Base-by-base conservation (phyloP, 53 echinoderm and acorn worm species). In the Hippasteria phrygiana region DNA sequence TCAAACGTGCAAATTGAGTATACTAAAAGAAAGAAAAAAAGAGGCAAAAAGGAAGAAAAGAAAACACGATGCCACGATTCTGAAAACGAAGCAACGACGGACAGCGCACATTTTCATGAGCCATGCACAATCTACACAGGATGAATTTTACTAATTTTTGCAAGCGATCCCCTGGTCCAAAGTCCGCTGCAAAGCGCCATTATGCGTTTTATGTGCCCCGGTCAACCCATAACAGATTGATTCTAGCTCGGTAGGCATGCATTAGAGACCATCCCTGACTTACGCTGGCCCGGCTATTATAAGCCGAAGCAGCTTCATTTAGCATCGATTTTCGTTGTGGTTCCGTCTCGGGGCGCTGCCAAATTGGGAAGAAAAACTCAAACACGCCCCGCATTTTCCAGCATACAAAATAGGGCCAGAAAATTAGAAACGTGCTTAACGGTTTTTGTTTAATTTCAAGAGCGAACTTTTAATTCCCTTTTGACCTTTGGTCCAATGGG, bases 111-210 rank as follows among this genome's bases (percentile, higher is more conserved):
- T 8, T 24, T 1, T 59, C n/a, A 62, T 8, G 16, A 34, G 3
- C 31, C 41, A 34, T 43, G 28, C 27, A 20, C 1, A 40, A 55
- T 2, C 36, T 37, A 5, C 39, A 28, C 22, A 59, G 1, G 31
- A 46, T 80, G 5, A 11, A 28, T 27, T 5, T 39, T 29, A 14
- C 35, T 5, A 37, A 55, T 43, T 43, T 75, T 63, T 28, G 59
- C 59, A 41, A 81, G 81, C 29, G 81, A 55, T 81, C 65, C 81
- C 81, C 64, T 1, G 62, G 81, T 81, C 81, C 81, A 81, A 81
- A 81, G 81, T 81, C 65, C 65, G 2, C 1, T 12, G 22, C 31
- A 39, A 53, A 78, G 40, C 22, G 39, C 40, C 55, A 59, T 75
- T 66, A 66, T 66, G 13, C 13, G 32, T 10, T 33, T 4, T 35